These are phyloP conservation scores for Lampris megalopsis DNA, from an alignment of 2,113 vertebrate genomes.

Conservation along the genomic window DNA sequence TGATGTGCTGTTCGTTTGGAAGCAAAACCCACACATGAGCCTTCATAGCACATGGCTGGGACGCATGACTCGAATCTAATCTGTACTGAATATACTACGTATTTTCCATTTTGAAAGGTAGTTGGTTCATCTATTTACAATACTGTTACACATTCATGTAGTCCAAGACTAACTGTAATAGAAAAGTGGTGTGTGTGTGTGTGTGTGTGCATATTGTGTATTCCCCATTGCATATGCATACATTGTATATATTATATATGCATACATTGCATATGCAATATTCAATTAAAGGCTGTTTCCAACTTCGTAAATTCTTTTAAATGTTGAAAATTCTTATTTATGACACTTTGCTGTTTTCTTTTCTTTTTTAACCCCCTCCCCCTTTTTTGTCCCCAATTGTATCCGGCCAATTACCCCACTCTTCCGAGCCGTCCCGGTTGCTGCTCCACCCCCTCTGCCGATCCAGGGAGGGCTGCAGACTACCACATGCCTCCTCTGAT, in stretches of 20 bases:
- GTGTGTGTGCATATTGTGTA: slow-evolving; percentile 22
- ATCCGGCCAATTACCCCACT: too few relatives aligned
- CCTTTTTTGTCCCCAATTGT: too few relatives aligned
- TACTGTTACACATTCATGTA: slow-evolving; percentile 59
- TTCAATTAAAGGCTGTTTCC: slow-evolving; percentile 26
- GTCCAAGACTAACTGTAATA: slow-evolving; percentile 37
- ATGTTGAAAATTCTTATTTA: background rate
- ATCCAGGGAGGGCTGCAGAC: too few relatives aligned
- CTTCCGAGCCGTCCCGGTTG: too few relatives aligned
- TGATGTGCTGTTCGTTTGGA: too few relatives aligned
- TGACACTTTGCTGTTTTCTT: too few relatives aligned
- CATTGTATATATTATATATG: too few relatives aligned
- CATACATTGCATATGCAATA: background rate
- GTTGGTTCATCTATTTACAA: slow-evolving; percentile 66
- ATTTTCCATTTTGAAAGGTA: slow-evolving; percentile 28
- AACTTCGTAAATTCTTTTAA: background rate
- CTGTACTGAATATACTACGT: slow-evolving; percentile 31
- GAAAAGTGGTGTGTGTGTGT: slow-evolving; percentile 20
- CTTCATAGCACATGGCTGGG: too few relatives aligned
- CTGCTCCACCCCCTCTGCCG: too few relatives aligned
- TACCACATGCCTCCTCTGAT: too few relatives aligned
- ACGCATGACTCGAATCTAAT: slow-evolving; percentile 2
- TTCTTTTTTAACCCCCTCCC: too few relatives aligned
- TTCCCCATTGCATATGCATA: background rate
- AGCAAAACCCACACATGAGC: too few relatives aligned